phyloP scores from a whole-genome alignment of 2,888 invertebrate species.

The Plusia festucae region DNA sequence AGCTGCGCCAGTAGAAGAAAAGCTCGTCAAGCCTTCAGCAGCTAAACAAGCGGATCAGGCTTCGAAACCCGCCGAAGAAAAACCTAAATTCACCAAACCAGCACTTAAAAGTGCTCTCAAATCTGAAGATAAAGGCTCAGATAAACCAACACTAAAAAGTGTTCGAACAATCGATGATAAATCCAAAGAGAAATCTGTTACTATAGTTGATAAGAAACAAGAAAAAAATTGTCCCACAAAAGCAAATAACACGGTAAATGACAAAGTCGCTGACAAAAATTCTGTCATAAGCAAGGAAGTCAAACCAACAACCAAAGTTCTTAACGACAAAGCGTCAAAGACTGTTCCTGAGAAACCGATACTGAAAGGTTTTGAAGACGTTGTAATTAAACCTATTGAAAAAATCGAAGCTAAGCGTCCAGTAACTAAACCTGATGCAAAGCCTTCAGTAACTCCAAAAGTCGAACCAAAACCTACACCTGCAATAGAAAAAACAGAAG shows the following conservation, averaged over 20 bases:
- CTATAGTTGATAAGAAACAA: conserved; percentile 79
- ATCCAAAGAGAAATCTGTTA: conserved; percentile 82
- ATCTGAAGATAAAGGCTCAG: conserved; percentile 69
- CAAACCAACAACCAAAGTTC: conserved; percentile 59
- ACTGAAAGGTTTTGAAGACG: conserved; percentile 52
- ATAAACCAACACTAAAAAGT: conserved; percentile 77
- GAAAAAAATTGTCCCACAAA: conserved; percentile 73
- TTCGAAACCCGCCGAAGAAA: conserved; percentile 75
- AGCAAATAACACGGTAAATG: conserved; percentile 64
- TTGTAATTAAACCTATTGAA: conserved; percentile 62
- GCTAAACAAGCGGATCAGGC: conserved; percentile 79
- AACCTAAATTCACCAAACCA: conserved; percentile 79
- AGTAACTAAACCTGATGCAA: conserved; percentile 55
- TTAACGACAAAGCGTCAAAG: conserved; percentile 63
- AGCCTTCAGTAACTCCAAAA: conserved; percentile 63
- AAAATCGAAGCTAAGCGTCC: conserved; percentile 54
- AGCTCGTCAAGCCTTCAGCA: conserved; percentile 81
- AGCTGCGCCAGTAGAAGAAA: conserved; percentile 77
- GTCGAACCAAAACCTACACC: background rate
- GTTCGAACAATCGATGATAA: conserved; percentile 85
- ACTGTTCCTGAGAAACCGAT: conserved; percentile 57
- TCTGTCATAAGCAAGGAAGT: conserved; percentile 58
- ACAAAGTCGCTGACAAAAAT: conserved; percentile 62
- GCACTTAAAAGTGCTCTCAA: conserved; percentile 63
- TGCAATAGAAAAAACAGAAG: conserved; percentile 69